Conservation (phyloP, 2,888 invertebrate genomes). For the Hypena proboscidalis region DNA sequence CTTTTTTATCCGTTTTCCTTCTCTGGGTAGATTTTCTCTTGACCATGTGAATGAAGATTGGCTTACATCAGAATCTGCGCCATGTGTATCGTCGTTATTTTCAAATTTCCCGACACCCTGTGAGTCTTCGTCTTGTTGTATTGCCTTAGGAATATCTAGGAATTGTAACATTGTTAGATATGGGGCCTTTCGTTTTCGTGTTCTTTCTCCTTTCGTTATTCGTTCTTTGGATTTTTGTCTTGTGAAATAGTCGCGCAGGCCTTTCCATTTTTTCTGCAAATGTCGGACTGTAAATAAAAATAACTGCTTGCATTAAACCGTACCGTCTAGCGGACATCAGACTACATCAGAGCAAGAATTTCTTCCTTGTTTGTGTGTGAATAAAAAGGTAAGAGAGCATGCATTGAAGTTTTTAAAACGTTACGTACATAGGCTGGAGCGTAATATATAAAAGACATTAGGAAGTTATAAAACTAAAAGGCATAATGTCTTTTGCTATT, state of each 20-base stretch:
- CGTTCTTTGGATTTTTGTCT: slow-evolving; percentile 42
- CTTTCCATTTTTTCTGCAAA: slow-evolving; percentile 50
- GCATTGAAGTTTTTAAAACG: no score
- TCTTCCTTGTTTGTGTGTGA: no score
- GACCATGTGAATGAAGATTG: slow-evolving; percentile 11
- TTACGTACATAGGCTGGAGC: no score
- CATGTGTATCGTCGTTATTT: slow-evolving; percentile 7
- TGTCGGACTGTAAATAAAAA: slow-evolving; percentile 45
- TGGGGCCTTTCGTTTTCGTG: slow-evolving; percentile 33
- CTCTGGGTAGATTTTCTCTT: neutral
- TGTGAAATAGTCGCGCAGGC: slow-evolving; percentile 45
- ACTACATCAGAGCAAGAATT: no score
- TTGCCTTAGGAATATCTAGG: slow-evolving; percentile 18
- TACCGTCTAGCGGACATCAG: no score
- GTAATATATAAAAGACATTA: no score
- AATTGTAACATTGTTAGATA: slow-evolving; percentile 37
- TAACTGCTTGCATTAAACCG: neutral
- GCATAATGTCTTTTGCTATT: no score
- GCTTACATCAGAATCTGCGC: slow-evolving; percentile 12
- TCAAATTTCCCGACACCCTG: slow-evolving; percentile 2
- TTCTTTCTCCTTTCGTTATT: slow-evolving; percentile 15
- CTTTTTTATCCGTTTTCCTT: neutral
- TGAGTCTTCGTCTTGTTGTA: slow-evolving; percentile 3
- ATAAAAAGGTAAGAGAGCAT: no score
- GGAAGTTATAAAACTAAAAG: no score